Evolutionary conservation across 2,797 vertebrate species (phyloP).

Genomic region (Syncerus caffer): DNA sequence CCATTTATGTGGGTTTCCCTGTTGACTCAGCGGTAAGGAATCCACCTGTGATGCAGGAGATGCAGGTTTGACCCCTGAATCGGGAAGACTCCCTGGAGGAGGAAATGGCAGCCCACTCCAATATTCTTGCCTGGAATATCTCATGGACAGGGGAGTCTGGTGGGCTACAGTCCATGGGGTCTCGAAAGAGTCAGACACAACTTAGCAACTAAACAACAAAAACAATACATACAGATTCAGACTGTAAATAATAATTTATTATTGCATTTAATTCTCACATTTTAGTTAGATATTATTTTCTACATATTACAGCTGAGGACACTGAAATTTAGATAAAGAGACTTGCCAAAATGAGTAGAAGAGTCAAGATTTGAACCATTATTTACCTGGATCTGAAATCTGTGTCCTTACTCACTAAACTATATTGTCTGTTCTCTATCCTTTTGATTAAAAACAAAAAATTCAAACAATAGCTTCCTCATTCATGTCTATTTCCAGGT

Average conservation of each 20-base stretch:
- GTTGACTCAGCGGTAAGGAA: background rate
- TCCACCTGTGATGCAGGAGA: background rate
- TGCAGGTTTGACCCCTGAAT: background rate
- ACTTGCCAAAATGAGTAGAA: background rate
- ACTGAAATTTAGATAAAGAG: background rate
- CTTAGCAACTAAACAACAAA: background rate
- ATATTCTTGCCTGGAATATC: background rate
- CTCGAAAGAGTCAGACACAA: background rate
- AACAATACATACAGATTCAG: background rate
- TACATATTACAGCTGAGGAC: background rate
- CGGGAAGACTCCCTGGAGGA: background rate
- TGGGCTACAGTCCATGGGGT: background rate
- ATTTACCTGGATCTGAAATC: background rate
- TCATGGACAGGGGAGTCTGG: background rate
- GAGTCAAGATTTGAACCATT: background rate
- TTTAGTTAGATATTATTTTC: background rate
- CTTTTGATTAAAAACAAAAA: background rate
- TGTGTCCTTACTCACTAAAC: background rate
- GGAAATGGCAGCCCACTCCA: background rate
- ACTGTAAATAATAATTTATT: background rate
- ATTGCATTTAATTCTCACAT: background rate
- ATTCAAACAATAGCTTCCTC: background rate
- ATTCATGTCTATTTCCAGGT: background rate
- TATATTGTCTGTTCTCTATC: background rate
- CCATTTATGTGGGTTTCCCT: background rate